Base-by-base conservation (phyloP, 2,113 vertebrate species). In the Coregonus clupeaformis region DNA sequence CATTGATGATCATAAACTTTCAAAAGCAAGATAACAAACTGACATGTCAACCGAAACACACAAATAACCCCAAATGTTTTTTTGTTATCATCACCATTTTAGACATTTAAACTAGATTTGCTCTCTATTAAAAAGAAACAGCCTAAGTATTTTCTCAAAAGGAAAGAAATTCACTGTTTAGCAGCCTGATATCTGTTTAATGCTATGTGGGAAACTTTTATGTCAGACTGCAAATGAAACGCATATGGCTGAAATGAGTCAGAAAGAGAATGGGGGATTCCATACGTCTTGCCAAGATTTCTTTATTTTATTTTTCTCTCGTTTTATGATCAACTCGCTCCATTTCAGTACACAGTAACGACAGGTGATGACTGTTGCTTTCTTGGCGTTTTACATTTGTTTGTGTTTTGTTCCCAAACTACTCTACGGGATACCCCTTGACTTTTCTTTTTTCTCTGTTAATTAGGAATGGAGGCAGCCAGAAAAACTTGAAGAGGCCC, bases 191-290 rank as follows among this genome's bases (percentile, higher is more conserved):
- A 30, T 68, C 42, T 80, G 29, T 78, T 59, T 11, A 60, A 57
- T 32, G 84, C 72, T 65, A 79, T 80, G 89, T 94, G 94, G 95
- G 95, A 95, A 96, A 92, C 92, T 95, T 94, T 93, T 52, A 83
- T 90, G 89, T 92, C 91, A 92, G 89, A 90, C 16, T 64, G 69
- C 80, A 93, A 92, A 91, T 94, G 90, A 94, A 86, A 94, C 93
- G 92, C 88, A 88, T 89, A 91, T 92, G 95, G 94, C 89, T 92
- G 64, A 42, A 91, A 93, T 98, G 95, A 98, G 93, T 98, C 95
- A 97, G 92, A 90, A 92, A 80, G 89, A 94, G 91, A 86, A 88
- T 68, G 94, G 94, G 96, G 95, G 95, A 95, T 96, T 96, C 95
- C 95, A 94, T 76, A 82, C 69, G 78, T 75, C 73, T 76, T 82